Evolutionary conservation across 2,888 invertebrate genomes (phyloP).

Genomic region (Apamea epomidion): DNA sequence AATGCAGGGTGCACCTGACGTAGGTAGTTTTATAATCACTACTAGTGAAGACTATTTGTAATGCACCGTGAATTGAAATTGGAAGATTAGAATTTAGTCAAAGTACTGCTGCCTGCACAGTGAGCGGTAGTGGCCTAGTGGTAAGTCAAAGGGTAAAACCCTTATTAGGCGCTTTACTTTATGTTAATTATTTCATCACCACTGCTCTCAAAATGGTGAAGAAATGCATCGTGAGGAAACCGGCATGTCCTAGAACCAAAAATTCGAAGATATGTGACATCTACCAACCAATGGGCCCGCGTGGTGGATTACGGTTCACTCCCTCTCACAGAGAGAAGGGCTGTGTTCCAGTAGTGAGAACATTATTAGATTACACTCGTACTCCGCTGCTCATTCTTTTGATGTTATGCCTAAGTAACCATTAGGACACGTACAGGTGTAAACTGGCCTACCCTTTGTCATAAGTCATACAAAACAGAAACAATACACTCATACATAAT

Average conservation of each 20-base stretch:
- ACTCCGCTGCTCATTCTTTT: too few species aligned
- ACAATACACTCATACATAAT: conserved; percentile 34
- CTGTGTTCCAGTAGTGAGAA: neutral
- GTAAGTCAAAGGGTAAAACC: too few species aligned
- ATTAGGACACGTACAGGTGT: neutral
- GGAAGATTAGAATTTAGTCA: neutral
- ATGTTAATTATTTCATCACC: too few species aligned
- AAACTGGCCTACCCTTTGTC: neutral
- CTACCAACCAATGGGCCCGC: neutral
- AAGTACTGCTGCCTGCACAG: neutral
- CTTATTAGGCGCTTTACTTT: too few species aligned
- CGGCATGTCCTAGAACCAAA: neutral
- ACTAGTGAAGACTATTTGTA: neutral
- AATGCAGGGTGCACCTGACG: too few species aligned
- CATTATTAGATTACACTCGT: too few species aligned
- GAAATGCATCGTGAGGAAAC: neutral
- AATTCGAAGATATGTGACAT: neutral
- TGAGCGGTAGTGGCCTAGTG: too few species aligned
- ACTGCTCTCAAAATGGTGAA: too few species aligned
- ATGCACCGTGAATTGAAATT: neutral
- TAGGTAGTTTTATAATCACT: neutral
- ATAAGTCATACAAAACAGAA: conserved; percentile 29
- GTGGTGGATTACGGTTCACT: neutral
- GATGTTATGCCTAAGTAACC: neutral
- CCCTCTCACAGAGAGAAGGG: neutral